phyloP scores from a whole-genome alignment of 2,888 invertebrate species.

The Lamproptera curius region DNA sequence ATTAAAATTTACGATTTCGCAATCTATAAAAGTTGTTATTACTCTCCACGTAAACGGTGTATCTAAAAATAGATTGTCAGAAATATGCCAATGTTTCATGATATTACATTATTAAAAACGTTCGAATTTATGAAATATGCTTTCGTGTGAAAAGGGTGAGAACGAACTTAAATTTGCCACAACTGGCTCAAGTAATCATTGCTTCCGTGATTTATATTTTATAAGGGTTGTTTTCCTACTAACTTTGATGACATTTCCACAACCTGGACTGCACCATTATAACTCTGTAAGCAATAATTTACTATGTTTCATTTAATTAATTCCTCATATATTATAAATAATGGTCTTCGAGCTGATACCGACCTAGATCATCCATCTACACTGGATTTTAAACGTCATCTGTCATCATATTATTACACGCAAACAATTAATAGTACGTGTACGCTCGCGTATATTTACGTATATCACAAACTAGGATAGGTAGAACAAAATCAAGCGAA shows the following conservation, averaged over 20 bases:
- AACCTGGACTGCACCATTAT: conserved; percentile 10
- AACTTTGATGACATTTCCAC: conserved; percentile 1
- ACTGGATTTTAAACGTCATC: no score
- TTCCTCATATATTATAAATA: no score
- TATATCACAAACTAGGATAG: no score
- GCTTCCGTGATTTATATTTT: neutral
- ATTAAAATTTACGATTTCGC: neutral
- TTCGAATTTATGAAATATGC: neutral
- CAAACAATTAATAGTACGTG: no score
- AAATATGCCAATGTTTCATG: neutral
- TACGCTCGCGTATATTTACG: no score
- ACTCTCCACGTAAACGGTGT: neutral
- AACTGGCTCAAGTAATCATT: neutral
- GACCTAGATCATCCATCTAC: no score
- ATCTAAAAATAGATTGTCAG: neutral
- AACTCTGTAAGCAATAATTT: no score
- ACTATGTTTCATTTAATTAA: no score
- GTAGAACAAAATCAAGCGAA: no score
- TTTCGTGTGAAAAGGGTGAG: neutral
- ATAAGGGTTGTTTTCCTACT: neutral
- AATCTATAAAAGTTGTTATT: neutral
- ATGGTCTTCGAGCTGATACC: no score
- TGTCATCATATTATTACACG: no score
- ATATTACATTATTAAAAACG: neutral
- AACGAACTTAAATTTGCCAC: neutral